These are phyloP conservation scores for Onchidella celtica DNA, from an alignment of 2,888 invertebrate species.

Conservation along the genomic window DNA sequence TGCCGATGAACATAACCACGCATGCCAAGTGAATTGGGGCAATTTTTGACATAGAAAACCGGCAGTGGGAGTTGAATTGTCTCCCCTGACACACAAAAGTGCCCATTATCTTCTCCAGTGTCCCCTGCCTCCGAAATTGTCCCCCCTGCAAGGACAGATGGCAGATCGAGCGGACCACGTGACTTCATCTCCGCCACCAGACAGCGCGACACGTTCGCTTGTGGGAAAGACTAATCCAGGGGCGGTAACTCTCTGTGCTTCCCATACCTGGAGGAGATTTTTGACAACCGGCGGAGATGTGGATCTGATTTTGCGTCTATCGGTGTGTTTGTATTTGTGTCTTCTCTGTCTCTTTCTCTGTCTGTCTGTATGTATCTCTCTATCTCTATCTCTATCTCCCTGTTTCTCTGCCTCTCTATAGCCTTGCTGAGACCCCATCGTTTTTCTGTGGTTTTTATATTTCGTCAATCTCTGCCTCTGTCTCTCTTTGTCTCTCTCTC, in stretches of 20 bases:
- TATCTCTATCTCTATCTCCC: too few species aligned
- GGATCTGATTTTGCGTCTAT: too few species aligned
- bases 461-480: too few species aligned
- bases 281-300: too few species aligned
- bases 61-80: neutral
- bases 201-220: neutral
- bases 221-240: neutral
- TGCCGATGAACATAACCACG: neutral
- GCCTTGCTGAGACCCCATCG: too few species aligned
- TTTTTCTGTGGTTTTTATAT: too few species aligned
- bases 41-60: neutral
- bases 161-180: neutral
- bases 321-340: too few species aligned
- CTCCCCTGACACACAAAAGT: neutral
- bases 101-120: neutral
- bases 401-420: too few species aligned
- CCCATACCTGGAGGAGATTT: neutral
- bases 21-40: neutral
- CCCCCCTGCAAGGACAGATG: constrained; percentile 10
- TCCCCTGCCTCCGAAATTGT: neutral
- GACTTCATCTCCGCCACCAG: neutral
- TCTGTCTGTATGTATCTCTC: too few species aligned
- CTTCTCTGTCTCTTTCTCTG: too few species aligned
- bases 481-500: too few species aligned
- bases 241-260: neutral